These are phyloP conservation scores for Scaptomyza hsui DNA, from an alignment of 1,140 invertebrate genomes.

Conservation along the genomic window DNA sequence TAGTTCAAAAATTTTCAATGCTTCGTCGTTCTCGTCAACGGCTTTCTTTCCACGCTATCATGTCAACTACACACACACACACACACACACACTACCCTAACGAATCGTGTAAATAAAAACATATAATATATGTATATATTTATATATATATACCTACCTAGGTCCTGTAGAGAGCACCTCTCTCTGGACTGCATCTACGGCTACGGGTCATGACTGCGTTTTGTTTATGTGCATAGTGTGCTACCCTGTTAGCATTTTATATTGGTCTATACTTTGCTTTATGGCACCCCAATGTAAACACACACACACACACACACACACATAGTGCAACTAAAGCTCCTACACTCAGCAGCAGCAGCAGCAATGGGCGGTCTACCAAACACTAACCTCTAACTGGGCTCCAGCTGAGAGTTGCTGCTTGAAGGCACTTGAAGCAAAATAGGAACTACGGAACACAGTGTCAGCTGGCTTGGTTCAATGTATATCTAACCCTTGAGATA, in stretches of 20 bases:
- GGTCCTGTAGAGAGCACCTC: constrained; percentile 10
- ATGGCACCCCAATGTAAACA: constrained; percentile 75
- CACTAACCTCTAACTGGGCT: constrained; percentile 25
- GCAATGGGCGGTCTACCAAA: constrained; percentile 16
- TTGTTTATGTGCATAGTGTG: constrained; percentile 73
- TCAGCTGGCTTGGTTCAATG: constrained; percentile 29
- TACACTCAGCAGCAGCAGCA: constrained; percentile 13
- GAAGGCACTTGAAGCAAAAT: constrained; percentile 30
- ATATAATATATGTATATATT: constrained; percentile 37
- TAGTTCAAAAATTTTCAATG: constrained; percentile 80
- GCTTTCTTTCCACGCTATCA: constrained; percentile 60
- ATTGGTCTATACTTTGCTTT: constrained; percentile 78
- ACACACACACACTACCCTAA: constrained; percentile 27
- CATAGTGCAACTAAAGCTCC: constrained; percentile 45
- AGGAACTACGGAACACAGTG: constrained; percentile 22
- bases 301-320: constrained; percentile 36
- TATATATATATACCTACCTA: constrained; percentile 23
- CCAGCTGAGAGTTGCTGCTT: constrained; percentile 38
- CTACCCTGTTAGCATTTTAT: constrained; percentile 71
- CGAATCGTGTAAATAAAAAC: constrained; percentile 76
- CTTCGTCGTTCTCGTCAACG: constrained; percentile 57
- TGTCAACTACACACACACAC: constrained; percentile 64
- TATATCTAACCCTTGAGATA: neutral
- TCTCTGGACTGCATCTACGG: constrained; percentile 14
- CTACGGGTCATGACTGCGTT: constrained; percentile 44